Percentiles rank a stretch among this genome's conserved stretches.
phyloP scores from a whole-genome alignment of 2,113 vertebrate genomes.

The Xiphophorus maculatus region DNA sequence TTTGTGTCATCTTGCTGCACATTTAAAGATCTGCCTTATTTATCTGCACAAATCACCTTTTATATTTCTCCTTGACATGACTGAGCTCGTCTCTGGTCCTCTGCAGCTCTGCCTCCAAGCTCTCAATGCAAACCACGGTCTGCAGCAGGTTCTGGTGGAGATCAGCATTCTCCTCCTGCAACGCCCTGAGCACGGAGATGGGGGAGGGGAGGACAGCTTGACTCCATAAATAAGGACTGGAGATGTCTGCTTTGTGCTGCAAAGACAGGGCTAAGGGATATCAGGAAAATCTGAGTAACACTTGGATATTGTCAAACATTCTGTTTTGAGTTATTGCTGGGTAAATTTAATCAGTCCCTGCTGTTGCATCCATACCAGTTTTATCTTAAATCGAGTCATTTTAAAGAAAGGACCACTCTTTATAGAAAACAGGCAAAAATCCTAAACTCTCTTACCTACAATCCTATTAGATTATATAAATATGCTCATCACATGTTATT shows the following conservation, averaged over 20 bases:
- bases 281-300: background rate
- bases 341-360: background rate
- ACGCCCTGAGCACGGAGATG: constrained; percentile 57
- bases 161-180: constrained; percentile 78
- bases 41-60: constrained; percentile 63
- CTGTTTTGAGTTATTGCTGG: background rate
- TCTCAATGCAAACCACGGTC: constrained; percentile 78
- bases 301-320: background rate
- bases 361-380: background rate
- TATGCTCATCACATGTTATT: background rate
- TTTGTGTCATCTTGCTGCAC: background rate
- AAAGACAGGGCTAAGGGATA: background rate
- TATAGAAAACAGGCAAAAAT: background rate
- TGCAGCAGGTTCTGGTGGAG: constrained; percentile 79
- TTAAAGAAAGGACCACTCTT: background rate
- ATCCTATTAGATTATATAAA: no score
- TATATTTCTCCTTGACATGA: constrained; percentile 76
- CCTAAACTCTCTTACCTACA: no score
- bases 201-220: background rate
- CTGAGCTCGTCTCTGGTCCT: constrained; percentile 75
- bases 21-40: background rate
- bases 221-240: background rate
- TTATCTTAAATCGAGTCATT: background rate
- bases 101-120: constrained; percentile 76
- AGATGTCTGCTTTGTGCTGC: background rate